A percentile compares a stretch with the other conserved stretches of the same genome.
phyloP scores from a whole-genome alignment of 2,888 invertebrate species.

The Eucera pruinosa region DNA sequence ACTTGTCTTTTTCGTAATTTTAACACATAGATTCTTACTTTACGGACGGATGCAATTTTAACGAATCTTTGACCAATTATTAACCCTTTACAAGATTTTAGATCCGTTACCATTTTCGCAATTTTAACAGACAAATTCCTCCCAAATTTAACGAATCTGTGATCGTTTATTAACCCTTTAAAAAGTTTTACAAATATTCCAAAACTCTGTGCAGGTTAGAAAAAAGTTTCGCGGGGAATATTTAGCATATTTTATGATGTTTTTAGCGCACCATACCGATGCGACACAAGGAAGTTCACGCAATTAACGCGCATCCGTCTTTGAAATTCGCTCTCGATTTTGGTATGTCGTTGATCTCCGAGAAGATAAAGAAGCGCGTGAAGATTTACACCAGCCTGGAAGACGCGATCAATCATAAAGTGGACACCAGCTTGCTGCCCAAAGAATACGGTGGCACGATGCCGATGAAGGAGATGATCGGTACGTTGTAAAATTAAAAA shows the following conservation, averaged over 20 bases:
- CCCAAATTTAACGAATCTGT: too few species aligned
- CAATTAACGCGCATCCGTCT: conserved; percentile 90
- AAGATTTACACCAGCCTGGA: conserved; percentile 88
- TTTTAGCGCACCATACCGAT: conserved; percentile 90
- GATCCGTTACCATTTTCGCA: too few species aligned
- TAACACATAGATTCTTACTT: too few species aligned
- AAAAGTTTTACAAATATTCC: too few species aligned
- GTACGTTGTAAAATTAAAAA: conserved; percentile 84
- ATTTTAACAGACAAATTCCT: too few species aligned
- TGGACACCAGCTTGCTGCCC: conserved; percentile 89
- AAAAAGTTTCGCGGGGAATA: too few species aligned
- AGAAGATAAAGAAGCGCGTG: conserved; percentile 90
- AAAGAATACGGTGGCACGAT: conserved; percentile 93
- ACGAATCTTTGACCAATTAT: too few species aligned
- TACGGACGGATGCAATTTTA: too few species aligned
- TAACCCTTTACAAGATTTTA: too few species aligned
- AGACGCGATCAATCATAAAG: conserved; percentile 85
- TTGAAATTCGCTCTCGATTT: conserved; percentile 91
- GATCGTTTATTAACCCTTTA: too few species aligned
- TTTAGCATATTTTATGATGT: background rate
- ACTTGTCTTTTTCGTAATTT: too few species aligned
- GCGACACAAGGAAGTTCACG: conserved; percentile 92
- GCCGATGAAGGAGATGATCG: conserved; percentile 93
- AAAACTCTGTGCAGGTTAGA: too few species aligned
- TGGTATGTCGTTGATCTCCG: conserved; percentile 91